Evolutionary conservation across 2,113 vertebrate species (phyloP), one percentile per base, ranked within the genome.

Genomic region (Chinchilla lanigera): DNA sequence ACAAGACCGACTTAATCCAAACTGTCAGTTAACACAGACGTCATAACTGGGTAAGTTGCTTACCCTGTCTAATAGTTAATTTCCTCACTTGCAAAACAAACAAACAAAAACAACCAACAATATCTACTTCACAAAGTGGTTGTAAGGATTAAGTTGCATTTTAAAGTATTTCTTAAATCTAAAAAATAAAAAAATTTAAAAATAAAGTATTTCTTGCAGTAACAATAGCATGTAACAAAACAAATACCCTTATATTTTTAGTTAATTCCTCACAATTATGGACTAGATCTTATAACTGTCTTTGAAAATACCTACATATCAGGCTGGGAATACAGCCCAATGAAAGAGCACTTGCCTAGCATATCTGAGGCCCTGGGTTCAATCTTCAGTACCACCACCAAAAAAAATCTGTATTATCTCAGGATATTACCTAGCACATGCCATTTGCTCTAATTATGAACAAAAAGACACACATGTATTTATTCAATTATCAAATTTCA

Each of bases 81-180:
- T 94, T 94, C 63, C 52, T 94, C 41, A 93, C 78, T 47, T 91
- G 9, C 81, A 83, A 94, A 97, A 90, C n/a, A 38, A 83, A 50
- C 47, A 50, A 50, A 50, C 5, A 5, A 6, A 95, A 87, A 94
- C 19, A 71, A 78, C 47, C 30, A 89, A 69, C 83, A 86, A 3
- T 77, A 26, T 82, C 28, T 86, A 71, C 33, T 63, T 95, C 77
- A 93, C 7, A 65, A 3, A 85, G 38, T 60, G 35, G 44, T n/a
- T 95, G 4, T 63, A 38, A 94, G 11, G 41, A 89, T 92, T 93
- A 96, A 94, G 77, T 84, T 90, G 22, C 56, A 91, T 67, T 89
- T 95, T 35, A 73, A 94, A 89, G 30, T 82, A 22, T 63, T 77
- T 86, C 22, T n/a, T n/a, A n/a, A n/a, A n/a, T n/a, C n/a, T n/a